Evolutionary conservation across 64 coral and sea anemone genomes (phyloP), one percentile per base, ranked within the genome.

Genomic region (Anthopleura sola): DNA sequence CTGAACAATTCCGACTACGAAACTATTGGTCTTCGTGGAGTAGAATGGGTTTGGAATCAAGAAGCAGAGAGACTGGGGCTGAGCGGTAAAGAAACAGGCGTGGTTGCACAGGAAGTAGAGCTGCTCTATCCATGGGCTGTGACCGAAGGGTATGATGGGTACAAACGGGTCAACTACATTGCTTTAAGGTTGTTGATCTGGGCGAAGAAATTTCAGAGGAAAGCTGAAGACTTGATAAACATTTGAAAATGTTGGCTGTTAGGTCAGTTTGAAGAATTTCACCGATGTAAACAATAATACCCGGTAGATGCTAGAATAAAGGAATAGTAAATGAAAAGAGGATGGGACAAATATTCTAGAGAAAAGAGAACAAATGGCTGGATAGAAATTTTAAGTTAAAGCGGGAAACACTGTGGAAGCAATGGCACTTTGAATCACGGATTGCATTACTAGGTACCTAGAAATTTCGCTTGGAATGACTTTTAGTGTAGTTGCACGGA

Each of bases 41-140:
- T 85, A 38, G 84, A 56, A 58, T 93, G 91, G 91, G 55, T 68
- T 24, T 93, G 91, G 91, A 93, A 93, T 60, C 75, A 88, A 80
- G 83, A 58, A 77, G 91, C 91, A 2, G 29, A 85, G 31, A 83
- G 83, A 16, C 49, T 93, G 12, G 86, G 91, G 7, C 76, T 88
- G 36, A 57, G 36, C 34, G 91, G 91, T 4, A 28, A n/a, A 5
- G 91, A 68, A 38, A 64, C 77, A 16, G 91, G 86, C 37, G 86
- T 93, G 10, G 60, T 93, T 53, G 91, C 91, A 51, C 91, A 93
- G 49, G 86, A 93, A 26, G 91, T 88, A 17, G 32, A 93, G 28
- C 82, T 49, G 15, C 69, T 93, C 8, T 93, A 93, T 62, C 86
- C 91, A 17, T 71, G 40, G 64, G 86, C 75, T 14, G 91, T 85